These are phyloP conservation scores for Cyrtorhinus lividipennis DNA, from an alignment of 1,140 invertebrate species.

Conservation along the genomic window DNA sequence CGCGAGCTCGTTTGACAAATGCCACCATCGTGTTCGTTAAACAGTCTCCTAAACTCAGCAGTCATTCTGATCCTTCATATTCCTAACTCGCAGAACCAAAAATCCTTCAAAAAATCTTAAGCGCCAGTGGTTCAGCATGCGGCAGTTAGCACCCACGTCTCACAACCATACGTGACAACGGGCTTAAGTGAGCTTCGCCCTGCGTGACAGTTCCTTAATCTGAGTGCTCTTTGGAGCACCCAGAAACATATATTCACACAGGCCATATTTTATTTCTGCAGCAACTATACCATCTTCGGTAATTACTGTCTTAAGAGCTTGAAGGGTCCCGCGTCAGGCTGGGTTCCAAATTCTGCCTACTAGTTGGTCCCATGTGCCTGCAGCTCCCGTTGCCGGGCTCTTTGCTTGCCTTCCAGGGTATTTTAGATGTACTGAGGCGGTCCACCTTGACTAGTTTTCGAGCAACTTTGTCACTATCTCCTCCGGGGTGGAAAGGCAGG, in stretches of 20 bases:
- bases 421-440: too few species aligned
- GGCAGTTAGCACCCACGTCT: neutral
- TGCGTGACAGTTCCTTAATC: neutral
- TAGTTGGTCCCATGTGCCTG: too few species aligned
- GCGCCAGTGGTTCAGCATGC: neutral
- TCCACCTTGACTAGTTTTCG: too few species aligned
- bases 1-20: neutral
- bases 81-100: neutral
- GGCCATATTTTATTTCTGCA: neutral
- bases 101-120: neutral
- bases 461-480: too few species aligned
- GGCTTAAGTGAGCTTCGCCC: neutral
- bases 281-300: neutral
- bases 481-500: too few species aligned
- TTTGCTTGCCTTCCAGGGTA: too few species aligned
- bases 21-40: neutral
- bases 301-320: too few species aligned
- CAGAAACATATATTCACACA: neutral
- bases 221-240: neutral
- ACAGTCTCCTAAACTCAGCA: neutral
- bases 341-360: too few species aligned
- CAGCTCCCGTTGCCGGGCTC: too few species aligned
- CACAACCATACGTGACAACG: neutral
- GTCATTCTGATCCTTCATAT: neutral
- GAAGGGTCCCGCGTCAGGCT: too few species aligned